A percentile compares a stretch with the other conserved stretches of the same genome.
These are phyloP conservation scores for Machimus rusticus DNA, from an alignment of 2,888 invertebrate genomes.

Conservation along the genomic window DNA sequence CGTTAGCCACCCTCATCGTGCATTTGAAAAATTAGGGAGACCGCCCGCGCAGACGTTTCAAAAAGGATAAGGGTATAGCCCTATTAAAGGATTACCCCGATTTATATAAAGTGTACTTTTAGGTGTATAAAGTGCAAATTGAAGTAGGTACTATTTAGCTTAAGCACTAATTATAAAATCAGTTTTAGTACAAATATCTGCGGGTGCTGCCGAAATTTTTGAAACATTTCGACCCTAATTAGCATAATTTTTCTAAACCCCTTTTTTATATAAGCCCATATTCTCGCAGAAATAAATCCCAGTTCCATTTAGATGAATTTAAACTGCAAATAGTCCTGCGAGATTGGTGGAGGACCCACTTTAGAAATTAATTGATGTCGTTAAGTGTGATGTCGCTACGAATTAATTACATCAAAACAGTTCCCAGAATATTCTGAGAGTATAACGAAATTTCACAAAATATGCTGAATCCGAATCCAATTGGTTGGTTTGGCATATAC, in stretches of 20 bases:
- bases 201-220: not conserved
- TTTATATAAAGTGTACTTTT: not conserved
- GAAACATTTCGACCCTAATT: not conserved
- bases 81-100: not conserved
- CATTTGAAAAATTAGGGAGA: not conserved
- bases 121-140: not conserved
- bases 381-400: not conserved
- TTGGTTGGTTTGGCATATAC: not conserved
- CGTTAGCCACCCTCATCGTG: not conserved
- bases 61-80: not conserved
- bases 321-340: not conserved
- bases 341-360: not conserved
- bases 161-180: not conserved
- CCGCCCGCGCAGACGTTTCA: not conserved
- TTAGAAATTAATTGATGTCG: not conserved
- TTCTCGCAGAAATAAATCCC: not conserved
- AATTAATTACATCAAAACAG: not conserved
- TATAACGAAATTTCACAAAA: not conserved
- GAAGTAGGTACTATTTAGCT: not conserved
- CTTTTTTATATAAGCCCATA: not conserved
- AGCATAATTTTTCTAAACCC: not conserved
- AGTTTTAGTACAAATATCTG: not conserved
- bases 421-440: not conserved
- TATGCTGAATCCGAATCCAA: not conserved
- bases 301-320: not conserved